A percentile compares a stretch with the other conserved stretches of the same genome.
Conservation (phyloP, 2,113 vertebrate species). For the Actinemys pallida region DNA sequence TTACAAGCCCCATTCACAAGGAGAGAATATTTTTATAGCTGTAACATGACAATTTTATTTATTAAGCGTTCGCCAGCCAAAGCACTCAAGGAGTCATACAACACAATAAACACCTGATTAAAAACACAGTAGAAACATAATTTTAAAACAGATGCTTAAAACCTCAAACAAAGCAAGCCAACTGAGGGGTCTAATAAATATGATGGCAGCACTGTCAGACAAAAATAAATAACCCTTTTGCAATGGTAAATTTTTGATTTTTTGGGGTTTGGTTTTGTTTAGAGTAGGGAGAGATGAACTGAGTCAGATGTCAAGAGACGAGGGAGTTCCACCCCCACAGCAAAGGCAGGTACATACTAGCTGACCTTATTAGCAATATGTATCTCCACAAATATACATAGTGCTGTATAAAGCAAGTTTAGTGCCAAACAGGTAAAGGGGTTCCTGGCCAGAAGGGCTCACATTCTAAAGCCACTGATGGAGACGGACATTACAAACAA, state of each 20-base stretch:
- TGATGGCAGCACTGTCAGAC: not conserved
- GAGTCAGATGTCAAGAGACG: not conserved
- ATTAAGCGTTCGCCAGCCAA: conserved; percentile 1
- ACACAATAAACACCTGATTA: conserved; percentile 17
- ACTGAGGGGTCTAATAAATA: conserved; percentile 16
- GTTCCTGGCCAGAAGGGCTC: not conserved
- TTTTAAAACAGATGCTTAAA: not conserved
- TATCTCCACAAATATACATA: not conserved
- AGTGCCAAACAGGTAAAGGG: not conserved
- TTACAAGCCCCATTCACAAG: not conserved
- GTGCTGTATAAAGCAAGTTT: not conserved
- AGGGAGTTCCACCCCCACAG: not conserved
- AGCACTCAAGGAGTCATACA: not conserved
- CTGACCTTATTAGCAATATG: not conserved
- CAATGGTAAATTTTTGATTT: not conserved
- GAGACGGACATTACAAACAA: not conserved
- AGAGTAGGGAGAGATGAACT: not conserved
- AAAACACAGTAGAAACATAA: not conserved
- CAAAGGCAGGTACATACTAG: not conserved
- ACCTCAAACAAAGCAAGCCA: not conserved
- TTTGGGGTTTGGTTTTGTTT: not conserved
- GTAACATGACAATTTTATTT: conserved; percentile 10
- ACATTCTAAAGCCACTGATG: not conserved
- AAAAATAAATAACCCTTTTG: not conserved
- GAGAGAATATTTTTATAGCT: conserved; percentile 16